Percentiles rank a stretch among this genome's conserved stretches.
Conservation (phyloP, 2,888 invertebrate species). For the Leucophenga montana region DNA sequence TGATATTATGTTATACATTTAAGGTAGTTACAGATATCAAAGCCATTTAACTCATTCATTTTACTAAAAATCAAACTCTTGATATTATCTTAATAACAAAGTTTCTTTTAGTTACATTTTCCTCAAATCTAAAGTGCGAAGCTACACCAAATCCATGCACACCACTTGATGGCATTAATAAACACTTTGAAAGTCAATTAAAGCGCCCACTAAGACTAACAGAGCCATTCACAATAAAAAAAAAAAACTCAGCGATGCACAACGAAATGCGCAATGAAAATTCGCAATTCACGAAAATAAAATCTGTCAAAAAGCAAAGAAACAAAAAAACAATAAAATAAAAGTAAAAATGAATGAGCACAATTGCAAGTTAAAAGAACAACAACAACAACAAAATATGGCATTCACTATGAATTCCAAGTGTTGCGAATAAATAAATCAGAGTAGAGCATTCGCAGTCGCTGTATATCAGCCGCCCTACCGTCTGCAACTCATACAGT, state of each 20-base stretch:
- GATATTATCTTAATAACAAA: no score
- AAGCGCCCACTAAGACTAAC: slow-evolving; percentile 14
- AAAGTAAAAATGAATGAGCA: not conserved
- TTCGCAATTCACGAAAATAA: slow-evolving; percentile 6
- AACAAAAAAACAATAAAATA: not conserved
- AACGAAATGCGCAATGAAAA: slow-evolving; percentile 2
- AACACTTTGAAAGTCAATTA: slow-evolving; percentile 25
- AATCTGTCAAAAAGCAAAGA: not conserved
- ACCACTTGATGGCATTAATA: slow-evolving; percentile 23
- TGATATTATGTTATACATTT: no score
- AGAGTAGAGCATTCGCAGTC: slow-evolving; percentile 5
- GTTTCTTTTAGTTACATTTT: no score
- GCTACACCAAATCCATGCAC: not conserved
- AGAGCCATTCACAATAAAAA: no score
- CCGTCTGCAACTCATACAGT: slow-evolving; percentile 16
- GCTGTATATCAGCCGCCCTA: no score
- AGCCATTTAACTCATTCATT: no score
- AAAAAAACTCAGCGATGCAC: no score
- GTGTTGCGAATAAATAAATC: slow-evolving; percentile 47
- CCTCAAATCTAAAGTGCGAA: not conserved
- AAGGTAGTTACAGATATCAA: no score
- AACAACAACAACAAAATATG: slow-evolving; percentile 13
- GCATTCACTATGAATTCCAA: slow-evolving; percentile 19
- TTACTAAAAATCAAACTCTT: no score
- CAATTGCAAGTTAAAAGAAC: slow-evolving; percentile 14